Conservation (phyloP, 2,113 vertebrate genomes). For the Falcunculus frontatus region DNA sequence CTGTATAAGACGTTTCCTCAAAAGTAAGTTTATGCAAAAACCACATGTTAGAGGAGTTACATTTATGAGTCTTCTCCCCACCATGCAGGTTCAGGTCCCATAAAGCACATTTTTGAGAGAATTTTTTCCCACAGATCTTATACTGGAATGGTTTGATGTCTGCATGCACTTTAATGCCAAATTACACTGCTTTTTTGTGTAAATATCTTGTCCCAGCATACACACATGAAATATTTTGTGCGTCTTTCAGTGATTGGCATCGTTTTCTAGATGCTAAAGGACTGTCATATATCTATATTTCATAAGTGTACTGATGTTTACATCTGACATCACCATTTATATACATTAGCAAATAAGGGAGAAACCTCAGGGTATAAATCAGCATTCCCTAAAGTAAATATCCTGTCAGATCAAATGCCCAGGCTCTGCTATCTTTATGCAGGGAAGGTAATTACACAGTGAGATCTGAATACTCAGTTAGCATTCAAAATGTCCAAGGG, state of each 20-base stretch:
- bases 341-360: background rate
- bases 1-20: slow-evolving; percentile 84
- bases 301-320: background rate
- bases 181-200: slow-evolving; percentile 86
- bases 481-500: background rate
- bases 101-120: slow-evolving; percentile 86
- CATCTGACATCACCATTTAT: background rate
- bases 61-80: slow-evolving; percentile 82
- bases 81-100: slow-evolving; percentile 82
- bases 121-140: slow-evolving; percentile 86
- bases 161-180: slow-evolving; percentile 83
- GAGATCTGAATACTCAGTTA: background rate
- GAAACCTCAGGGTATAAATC: background rate
- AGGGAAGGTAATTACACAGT: background rate
- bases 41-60: slow-evolving; percentile 85
- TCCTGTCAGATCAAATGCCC: background rate
- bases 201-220: slow-evolving; percentile 84
- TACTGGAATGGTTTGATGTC: slow-evolving; percentile 87
- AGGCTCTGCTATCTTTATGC: background rate
- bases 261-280: slow-evolving; percentile 86
- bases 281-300: slow-evolving; percentile 51
- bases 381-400: background rate
- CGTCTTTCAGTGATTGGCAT: slow-evolving; percentile 86
- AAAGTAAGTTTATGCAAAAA: slow-evolving; percentile 85
- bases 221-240: slow-evolving; percentile 86